Evolutionary conservation across 2,113 vertebrate genomes (phyloP).

Genomic region (Phalacrocorax brasilianus): DNA sequence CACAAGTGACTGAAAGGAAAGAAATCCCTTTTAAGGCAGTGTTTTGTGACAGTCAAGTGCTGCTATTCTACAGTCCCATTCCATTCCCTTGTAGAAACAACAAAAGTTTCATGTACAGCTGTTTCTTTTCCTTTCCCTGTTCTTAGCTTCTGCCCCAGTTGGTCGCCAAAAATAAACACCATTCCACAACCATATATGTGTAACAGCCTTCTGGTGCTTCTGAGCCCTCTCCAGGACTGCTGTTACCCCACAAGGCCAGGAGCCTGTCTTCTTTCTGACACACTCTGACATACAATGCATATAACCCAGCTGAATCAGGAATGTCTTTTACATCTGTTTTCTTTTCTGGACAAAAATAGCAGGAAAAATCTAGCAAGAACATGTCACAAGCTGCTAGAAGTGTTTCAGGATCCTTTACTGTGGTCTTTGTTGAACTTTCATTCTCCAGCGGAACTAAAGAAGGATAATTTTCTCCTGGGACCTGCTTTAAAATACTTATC

Average conservation of each 20-base stretch:
- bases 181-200: slow-evolving; percentile 89
- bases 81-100: background rate
- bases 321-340: slow-evolving; percentile 91
- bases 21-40: slow-evolving; percentile 67
- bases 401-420: slow-evolving; percentile 86
- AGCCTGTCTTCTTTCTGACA: background rate
- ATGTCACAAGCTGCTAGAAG: slow-evolving; percentile 75
- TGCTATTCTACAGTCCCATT: background rate
- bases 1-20: background rate
- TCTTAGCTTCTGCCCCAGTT: slow-evolving; percentile 71
- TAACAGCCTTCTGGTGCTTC: slow-evolving; percentile 57
- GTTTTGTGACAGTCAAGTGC: background rate
- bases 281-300: slow-evolving; percentile 74
- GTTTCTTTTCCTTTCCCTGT: slow-evolving; percentile 31
- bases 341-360: slow-evolving; percentile 90
- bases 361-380: slow-evolving; percentile 83
- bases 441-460: slow-evolving; percentile 84
- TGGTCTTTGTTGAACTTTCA: slow-evolving; percentile 85
- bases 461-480: slow-evolving; percentile 88
- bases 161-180: slow-evolving; percentile 86
- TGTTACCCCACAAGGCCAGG: background rate
- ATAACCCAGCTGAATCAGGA: slow-evolving; percentile 87
- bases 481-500: slow-evolving; percentile 81
- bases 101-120: background rate
- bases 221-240: background rate